phyloP scores from a whole-genome alignment of 2,888 invertebrate genomes.

The Melinaea menophilus region DNA sequence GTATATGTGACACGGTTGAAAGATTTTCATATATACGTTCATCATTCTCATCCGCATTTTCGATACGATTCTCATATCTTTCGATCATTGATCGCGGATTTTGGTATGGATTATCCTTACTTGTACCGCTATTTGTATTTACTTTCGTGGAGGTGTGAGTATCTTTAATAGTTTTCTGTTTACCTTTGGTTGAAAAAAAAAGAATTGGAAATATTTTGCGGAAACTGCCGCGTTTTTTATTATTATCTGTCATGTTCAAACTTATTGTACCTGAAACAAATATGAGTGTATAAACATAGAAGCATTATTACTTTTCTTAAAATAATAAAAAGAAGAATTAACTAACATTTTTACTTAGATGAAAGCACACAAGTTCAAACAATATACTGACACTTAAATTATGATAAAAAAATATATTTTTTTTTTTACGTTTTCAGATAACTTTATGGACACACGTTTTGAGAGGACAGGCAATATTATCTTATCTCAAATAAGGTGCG shows the following conservation, averaged over 20 bases:
- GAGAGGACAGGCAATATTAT: conserved; percentile 13
- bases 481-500: neutral
- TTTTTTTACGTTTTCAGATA: too few species aligned
- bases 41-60: conserved; percentile 39
- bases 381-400: too few species aligned
- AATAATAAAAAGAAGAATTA: too few species aligned
- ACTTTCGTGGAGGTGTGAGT: conserved; percentile 33
- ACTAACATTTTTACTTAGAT: too few species aligned
- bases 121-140: conserved; percentile 32
- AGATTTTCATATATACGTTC: conserved; percentile 69
- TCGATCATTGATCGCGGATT: conserved; percentile 47
- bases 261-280: conserved; percentile 37
- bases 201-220: conserved; percentile 61
- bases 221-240: conserved; percentile 61
- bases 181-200: conserved; percentile 59
- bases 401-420: too few species aligned
- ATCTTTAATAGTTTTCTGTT: conserved; percentile 48
- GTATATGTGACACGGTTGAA: conserved; percentile 38
- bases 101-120: conserved; percentile 56
- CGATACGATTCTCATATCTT: conserved; percentile 43
- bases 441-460: neutral
- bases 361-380: too few species aligned
- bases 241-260: conserved; percentile 54
- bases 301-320: neutral
- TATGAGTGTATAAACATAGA: conserved; percentile 12